Conservation (phyloP, 2,888 invertebrate species). For the Ormyrus pomaceus region DNA sequence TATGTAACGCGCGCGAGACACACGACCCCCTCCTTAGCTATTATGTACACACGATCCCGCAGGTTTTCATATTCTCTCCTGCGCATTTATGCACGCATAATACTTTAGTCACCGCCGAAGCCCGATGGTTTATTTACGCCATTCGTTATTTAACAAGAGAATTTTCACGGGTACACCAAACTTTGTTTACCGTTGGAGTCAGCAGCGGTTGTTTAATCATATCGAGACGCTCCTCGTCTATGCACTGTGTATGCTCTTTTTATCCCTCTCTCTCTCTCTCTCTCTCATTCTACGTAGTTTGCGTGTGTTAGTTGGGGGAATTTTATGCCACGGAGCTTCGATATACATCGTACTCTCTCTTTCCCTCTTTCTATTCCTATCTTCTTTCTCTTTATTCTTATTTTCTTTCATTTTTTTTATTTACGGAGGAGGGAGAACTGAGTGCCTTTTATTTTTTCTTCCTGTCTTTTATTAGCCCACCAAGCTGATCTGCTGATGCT, state of each 20-base stretch:
- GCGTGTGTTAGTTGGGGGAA: conserved; percentile 34
- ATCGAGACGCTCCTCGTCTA: conserved; percentile 53
- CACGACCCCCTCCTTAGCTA: conserved; percentile 19
- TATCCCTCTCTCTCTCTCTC: conserved; percentile 13
- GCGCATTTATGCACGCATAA: background rate
- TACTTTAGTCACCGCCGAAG: background rate
- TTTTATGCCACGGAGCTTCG: conserved; percentile 53
- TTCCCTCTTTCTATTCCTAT: conserved; percentile 12
- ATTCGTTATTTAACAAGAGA: background rate
- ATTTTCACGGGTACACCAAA: background rate
- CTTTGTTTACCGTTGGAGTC: conserved; percentile 50
- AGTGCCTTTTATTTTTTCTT: conserved; percentile 45
- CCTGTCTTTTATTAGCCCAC: conserved; percentile 50
- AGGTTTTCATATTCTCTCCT: conserved; percentile 9
- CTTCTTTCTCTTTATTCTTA: background rate
- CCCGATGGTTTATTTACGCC: conserved; percentile 20
- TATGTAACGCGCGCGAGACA: conserved; percentile 51
- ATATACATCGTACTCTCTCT: conserved; percentile 45
- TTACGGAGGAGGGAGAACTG: background rate
- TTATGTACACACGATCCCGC: background rate
- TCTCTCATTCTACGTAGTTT: conserved; percentile 10
- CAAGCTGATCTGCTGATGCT: background rate
- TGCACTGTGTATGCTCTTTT: conserved; percentile 3
- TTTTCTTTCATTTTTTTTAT: conserved; percentile 34
- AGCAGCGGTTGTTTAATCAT: conserved; percentile 56